Percentiles rank a stretch among this genome's conserved stretches.
phyloP scores from a whole-genome alignment of 2,797 vertebrate genomes.

The Hemitrygon akajei region DNA sequence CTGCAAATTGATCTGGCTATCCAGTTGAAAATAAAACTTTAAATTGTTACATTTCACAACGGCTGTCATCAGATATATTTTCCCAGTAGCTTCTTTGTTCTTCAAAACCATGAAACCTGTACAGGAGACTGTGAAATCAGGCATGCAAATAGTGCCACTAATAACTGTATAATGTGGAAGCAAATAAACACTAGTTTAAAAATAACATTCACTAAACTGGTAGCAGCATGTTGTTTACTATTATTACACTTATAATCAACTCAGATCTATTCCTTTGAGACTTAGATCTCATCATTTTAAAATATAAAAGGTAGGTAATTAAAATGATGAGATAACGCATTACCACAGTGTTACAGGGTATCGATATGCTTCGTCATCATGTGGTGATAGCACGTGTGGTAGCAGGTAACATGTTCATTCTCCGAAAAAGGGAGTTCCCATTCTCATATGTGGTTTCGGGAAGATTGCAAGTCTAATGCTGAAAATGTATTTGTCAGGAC shows the following conservation, averaged over 20 bases:
- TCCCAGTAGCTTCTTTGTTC: constrained; percentile 25
- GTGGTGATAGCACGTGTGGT: too few relatives aligned
- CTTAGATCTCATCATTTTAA: not conserved
- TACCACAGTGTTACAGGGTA: not conserved
- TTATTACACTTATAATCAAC: not conserved
- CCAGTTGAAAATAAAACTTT: constrained; percentile 31
- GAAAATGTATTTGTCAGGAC: not conserved
- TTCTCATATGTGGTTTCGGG: too few relatives aligned
- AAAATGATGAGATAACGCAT: not conserved
- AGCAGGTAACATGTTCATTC: not conserved
- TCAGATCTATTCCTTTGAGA: not conserved
- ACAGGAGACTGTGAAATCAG: constrained; percentile 13
- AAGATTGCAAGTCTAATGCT: not conserved
- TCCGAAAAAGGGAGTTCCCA: not conserved
- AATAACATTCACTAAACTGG: not conserved
- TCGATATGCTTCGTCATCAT: not conserved
- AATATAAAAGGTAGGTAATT: not conserved
- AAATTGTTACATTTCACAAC: constrained; percentile 33
- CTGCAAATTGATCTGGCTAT: constrained; percentile 27
- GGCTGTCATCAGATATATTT: constrained; percentile 20
- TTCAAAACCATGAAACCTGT: constrained; percentile 3
- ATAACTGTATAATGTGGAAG: constrained; percentile 7
- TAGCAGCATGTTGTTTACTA: not conserved
- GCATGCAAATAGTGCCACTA: not conserved
- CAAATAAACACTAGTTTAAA: not conserved